Base-by-base conservation (phyloP, 2,888 invertebrate species). In the Catocala sponsa region DNA sequence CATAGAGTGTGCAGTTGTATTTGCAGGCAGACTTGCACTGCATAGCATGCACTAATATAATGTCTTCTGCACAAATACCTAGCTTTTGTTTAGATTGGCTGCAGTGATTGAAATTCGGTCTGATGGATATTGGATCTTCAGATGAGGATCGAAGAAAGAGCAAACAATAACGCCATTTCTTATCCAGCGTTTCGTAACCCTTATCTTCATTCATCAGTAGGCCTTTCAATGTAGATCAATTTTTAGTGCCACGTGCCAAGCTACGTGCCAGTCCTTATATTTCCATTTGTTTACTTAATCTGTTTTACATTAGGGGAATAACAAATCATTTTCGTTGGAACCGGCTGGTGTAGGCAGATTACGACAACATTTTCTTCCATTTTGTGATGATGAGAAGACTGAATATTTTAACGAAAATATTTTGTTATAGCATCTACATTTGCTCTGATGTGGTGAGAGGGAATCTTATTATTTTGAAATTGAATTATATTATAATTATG, bases 341-440 rank as follows among this genome's bases (percentile, higher is more conserved):
- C 63, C 63, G 55, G 57, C 58, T 64, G 60, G 51, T 55, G 58
- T 52, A 52, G 49, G 67, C 67, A 61, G 67, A 67, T 67, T 63
- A 41, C 43, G 13, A 51, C 12, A 49, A 43, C 15, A 53, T 66
- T 66, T 66, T 63, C 42, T 55, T 13, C n/a, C n/a, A 55, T 25
- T 60, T 58, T 52, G 25, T 13, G 48, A 48, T 38, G 53, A 53
- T 47, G 0, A 32, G 32, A 57, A 0, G 13, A 47, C 52, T 52
- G 32, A 57, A 38, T 50, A 49, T 43, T 13, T 12, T 2, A 6
- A 32, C 42, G n/a, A 35, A 43, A 33, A 25, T 11, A 38, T 49
- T 50, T 49, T 50, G 43, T 33, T 10, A 25, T 49, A 38, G 5
- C 38, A 47, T n/a, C 1, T 47, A 38, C 46, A 11, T 10, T 11